Evolutionary conservation across 2,113 vertebrate species (phyloP).

Genomic region (Phalacrocorax pelagicus): DNA sequence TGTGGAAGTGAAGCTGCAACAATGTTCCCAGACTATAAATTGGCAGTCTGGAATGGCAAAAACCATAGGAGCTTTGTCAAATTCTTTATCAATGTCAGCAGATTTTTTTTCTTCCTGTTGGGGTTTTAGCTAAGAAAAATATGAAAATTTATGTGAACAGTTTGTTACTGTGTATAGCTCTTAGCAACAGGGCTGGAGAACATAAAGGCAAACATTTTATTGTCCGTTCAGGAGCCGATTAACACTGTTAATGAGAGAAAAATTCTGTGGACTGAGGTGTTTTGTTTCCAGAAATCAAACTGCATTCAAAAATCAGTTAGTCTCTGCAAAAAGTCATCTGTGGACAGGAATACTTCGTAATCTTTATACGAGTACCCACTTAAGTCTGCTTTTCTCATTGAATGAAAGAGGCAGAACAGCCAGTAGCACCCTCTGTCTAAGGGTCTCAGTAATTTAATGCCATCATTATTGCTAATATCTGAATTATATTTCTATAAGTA

Average conservation of each 20-base stretch:
- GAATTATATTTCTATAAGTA: background rate
- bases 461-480: background rate
- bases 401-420: background rate
- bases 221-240: background rate
- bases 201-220: background rate
- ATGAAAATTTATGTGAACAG: conserved; percentile 13
- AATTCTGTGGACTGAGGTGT: background rate
- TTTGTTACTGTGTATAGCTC: conserved; percentile 3
- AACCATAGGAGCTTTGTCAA: conserved; percentile 43
- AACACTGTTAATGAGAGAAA: background rate
- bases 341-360: background rate
- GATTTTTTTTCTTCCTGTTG: background rate
- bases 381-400: background rate
- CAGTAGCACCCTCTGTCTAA: background rate
- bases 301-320: background rate
- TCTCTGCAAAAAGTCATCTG: background rate
- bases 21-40: conserved; percentile 59
- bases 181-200: conserved; percentile 15
- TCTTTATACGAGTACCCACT: background rate
- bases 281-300: conserved; percentile 5
- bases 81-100: conserved; percentile 59
- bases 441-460: background rate
- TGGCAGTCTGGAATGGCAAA: conserved; percentile 28
- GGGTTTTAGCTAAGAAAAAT: conserved; percentile 8
- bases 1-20: conserved; percentile 61